Conservation (phyloP, 2,888 invertebrate species). For the Flabesymbios commensalis region DNA sequence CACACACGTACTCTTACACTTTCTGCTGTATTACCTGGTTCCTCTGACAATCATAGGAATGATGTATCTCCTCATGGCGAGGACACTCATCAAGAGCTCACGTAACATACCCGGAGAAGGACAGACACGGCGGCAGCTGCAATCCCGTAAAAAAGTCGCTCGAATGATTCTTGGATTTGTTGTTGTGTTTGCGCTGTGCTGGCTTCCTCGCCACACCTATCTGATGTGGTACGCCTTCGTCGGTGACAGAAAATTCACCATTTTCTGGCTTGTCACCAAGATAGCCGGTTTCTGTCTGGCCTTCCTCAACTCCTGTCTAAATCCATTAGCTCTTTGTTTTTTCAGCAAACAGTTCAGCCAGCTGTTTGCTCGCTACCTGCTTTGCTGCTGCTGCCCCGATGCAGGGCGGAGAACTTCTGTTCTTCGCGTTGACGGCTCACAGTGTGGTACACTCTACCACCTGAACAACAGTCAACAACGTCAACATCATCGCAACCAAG, state of each 20-base stretch:
- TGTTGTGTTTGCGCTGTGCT: conserved; percentile 43
- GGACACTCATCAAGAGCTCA: conserved; percentile 69
- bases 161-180: conserved; percentile 42
- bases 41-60: conserved; percentile 82
- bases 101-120: conserved; percentile 51
- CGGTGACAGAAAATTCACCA: conserved; percentile 36
- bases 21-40: conserved; percentile 81
- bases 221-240: conserved; percentile 45
- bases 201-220: conserved; percentile 46
- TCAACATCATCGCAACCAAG: too few species aligned
- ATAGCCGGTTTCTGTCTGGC: conserved; percentile 83
- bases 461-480: too few species aligned
- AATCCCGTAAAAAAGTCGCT: conserved; percentile 60
- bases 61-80: conserved; percentile 88
- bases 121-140: conserved; percentile 42
- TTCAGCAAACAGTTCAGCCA: conserved; percentile 90
- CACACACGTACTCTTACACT: conserved; percentile 51
- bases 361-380: conserved; percentile 85
- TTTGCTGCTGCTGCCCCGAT: too few species aligned
- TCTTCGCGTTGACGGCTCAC: too few species aligned
- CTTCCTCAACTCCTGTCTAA: conserved; percentile 85
- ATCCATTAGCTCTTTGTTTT: conserved; percentile 90
- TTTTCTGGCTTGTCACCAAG: conserved; percentile 62
- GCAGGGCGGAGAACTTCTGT: too few species aligned
- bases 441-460: too few species aligned